Conservation (phyloP, 2,797 vertebrate genomes). For the Danio aesculapii region DNA sequence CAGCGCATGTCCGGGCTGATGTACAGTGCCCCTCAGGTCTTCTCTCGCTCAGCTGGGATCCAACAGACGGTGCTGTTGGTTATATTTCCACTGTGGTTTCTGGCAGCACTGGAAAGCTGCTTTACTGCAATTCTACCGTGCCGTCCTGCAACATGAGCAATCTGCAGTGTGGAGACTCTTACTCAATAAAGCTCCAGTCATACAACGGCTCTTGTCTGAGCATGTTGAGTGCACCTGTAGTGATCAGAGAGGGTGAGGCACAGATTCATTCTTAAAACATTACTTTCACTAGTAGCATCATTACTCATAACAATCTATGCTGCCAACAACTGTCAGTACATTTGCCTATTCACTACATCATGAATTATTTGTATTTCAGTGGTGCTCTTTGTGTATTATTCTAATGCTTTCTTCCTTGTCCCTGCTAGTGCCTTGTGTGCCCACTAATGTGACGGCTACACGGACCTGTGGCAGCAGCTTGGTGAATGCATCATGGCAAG, state of each 20-base stretch:
- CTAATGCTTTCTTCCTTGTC: not conserved
- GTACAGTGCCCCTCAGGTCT: slow-evolving; percentile 71
- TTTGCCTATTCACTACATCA: not conserved
- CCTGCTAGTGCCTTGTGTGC: slow-evolving; percentile 77
- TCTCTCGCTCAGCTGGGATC: slow-evolving; percentile 67
- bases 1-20: slow-evolving; percentile 58
- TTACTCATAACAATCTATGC: no score
- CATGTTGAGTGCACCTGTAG: slow-evolving; percentile 55
- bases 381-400: not conserved
- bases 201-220: slow-evolving; percentile 72
- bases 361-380: not conserved
- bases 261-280: not conserved
- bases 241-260: slow-evolving; percentile 70
- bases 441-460: slow-evolving; percentile 66
- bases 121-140: slow-evolving; percentile 64
- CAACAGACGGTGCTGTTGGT: slow-evolving; percentile 53
- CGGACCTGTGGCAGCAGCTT: slow-evolving; percentile 70
- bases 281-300: not conserved
- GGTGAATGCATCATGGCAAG: slow-evolving; percentile 70
- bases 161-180: slow-evolving; percentile 72
- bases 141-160: slow-evolving; percentile 57
- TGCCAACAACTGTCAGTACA: no score
- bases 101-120: not conserved
- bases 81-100: slow-evolving; percentile 68
- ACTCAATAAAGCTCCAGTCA: slow-evolving; percentile 72